Conservation (phyloP, 2,797 vertebrate genomes). For the Alcedo quadribrachys region DNA sequence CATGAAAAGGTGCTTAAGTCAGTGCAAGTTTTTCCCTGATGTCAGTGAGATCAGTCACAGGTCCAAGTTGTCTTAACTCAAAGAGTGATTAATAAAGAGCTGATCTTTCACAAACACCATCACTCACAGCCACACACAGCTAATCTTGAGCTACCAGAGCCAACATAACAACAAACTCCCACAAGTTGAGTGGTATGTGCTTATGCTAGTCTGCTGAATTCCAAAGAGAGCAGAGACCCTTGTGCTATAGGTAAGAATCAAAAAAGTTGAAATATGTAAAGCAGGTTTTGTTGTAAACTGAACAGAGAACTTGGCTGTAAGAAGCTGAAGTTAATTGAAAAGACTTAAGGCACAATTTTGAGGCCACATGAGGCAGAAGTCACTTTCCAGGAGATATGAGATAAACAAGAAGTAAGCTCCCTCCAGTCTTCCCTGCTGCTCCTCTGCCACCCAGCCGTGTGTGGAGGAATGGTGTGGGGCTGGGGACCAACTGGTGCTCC, state of each 20-base stretch:
- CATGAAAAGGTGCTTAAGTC: conserved; percentile 18
- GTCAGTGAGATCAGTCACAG: neutral
- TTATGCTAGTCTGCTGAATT: neutral
- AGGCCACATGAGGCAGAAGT: rapidly evolving
- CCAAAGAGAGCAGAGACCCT: neutral
- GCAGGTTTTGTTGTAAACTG: neutral
- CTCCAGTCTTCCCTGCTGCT: neutral
- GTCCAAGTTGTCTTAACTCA: neutral
- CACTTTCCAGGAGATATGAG: neutral
- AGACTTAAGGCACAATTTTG: neutral
- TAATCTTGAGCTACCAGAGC: neutral
- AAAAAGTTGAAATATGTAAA: neutral
- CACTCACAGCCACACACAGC: neutral
- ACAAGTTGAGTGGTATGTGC: neutral
- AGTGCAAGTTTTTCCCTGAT: conserved; percentile 16
- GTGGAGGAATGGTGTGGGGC: rapidly evolving
- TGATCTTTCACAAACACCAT: neutral
- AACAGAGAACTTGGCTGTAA: rapidly evolving
- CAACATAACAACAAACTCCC: neutral
- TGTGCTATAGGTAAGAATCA: neutral
- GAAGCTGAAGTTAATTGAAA: neutral
- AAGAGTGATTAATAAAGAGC: neutral
- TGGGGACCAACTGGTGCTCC: neutral
- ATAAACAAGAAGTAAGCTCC: neutral
- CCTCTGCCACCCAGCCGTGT: neutral